Evolutionary conservation across 2,888 invertebrate species (phyloP), one percentile per base, ranked within the genome.

Genomic region (Sarcophaga carnaria): DNA sequence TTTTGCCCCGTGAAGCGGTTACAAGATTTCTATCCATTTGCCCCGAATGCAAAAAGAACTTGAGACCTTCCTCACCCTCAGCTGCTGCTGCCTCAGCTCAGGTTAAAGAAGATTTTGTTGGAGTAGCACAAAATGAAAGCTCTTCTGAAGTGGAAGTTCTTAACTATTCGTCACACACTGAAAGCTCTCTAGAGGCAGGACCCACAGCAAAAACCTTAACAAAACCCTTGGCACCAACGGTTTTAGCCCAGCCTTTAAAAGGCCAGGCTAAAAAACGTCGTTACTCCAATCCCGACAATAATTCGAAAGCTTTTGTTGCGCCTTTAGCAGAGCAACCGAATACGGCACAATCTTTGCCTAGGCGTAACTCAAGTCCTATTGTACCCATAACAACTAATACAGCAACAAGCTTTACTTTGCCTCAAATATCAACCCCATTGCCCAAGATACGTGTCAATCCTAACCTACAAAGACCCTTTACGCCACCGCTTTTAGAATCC

Each of bases 21-120:
- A 99, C 99, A 85, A 96, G 98, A 90, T 99, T 99, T 94, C 96
- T 99, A 85, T 96, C 98, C 93, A 97, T 98, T 90, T 99, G 98
- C 93, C 96, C 97, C 66, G 98, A 98, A 94, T 99, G 99, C 94
- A 93, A 93, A 84, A 93, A 93, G 88, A 93, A 93, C 78, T 90
- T 93, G 8, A 90, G 93, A 10, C 92, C 93, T 60, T 91, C 92
- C 4, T 93, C 93, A 47, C 93, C 93, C 11, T 88, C 91, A 10
- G 37, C 37, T 37, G 37, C 37, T 37, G 10, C 37, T 37, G 89
- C 90, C 10, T 90, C 90, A 12, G 89, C 89, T 25, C 83, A 77
- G 3, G 60, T 45, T 14, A 91, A 90, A 69, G 92, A 93, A 4
- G 93, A 93, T 10, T 14, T 11, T 11, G 22, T 45, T 6, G 14